Evolutionary conservation across 2,113 vertebrate genomes (phyloP).

Genomic region (Oncorhynchus gorbuscha): DNA sequence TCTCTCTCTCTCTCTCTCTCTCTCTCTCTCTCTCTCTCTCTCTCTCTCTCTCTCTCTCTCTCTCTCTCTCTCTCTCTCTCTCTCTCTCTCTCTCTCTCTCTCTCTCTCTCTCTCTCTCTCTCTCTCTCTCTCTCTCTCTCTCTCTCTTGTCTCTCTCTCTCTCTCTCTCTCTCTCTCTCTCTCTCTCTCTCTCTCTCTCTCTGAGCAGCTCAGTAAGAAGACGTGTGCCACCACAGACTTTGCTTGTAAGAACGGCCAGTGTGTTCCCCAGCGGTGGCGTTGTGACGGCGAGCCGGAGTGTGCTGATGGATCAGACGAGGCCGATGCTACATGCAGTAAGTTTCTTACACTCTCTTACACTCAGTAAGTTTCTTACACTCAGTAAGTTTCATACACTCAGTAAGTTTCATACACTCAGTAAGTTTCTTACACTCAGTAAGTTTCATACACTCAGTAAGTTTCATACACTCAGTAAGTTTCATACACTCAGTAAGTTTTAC

Average conservation of each 20-base stretch:
- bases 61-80: no score
- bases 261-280: slow-evolving; percentile 89
- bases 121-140: no score
- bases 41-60: slow-evolving; percentile 13
- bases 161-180: slow-evolving; percentile 19
- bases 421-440: no score
- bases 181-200: no score
- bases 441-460: no score
- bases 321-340: slow-evolving; percentile 91
- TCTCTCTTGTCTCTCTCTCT: neutral
- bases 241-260: slow-evolving; percentile 91
- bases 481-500: no score
- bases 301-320: slow-evolving; percentile 89
- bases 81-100: no score
- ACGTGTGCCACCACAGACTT: slow-evolving; percentile 92
- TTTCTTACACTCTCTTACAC: slow-evolving; percentile 15
- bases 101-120: neutral
- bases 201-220: slow-evolving; percentile 85
- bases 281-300: slow-evolving; percentile 95
- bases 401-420: no score
- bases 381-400: no score
- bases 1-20: no score
- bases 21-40: neutral
- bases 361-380: no score
- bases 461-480: no score